Percentiles rank a stretch among this genome's conserved stretches.
phyloP scores from a whole-genome alignment of 2,113 vertebrate genomes.

The Platysternon megacephalum region DNA sequence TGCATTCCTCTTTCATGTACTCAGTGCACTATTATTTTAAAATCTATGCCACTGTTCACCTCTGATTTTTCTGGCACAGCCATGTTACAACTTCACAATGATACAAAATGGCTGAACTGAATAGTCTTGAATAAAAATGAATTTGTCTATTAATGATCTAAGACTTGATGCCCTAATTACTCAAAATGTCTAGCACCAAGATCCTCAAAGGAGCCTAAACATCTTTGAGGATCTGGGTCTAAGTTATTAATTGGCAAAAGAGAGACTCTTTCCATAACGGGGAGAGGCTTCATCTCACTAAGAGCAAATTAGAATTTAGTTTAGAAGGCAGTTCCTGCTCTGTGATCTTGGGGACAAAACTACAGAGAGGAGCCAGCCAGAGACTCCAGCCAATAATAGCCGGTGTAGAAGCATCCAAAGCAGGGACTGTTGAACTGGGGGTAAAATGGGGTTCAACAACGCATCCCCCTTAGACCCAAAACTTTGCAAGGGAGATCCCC shows the following conservation, averaged over 20 bases:
- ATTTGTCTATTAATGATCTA: neutral
- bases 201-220: neutral
- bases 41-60: neutral
- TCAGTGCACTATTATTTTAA: neutral
- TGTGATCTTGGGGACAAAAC: neutral
- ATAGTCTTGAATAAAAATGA: neutral
- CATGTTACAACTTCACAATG: neutral
- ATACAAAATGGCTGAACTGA: neutral
- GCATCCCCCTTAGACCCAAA: neutral
- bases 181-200: neutral
- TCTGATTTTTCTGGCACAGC: neutral
- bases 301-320: neutral
- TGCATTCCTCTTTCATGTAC: neutral
- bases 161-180: neutral
- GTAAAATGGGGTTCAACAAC: neutral
- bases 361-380: accelerated
- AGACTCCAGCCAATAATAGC: neutral
- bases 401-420: neutral
- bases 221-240: neutral
- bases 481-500: neutral
- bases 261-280: neutral
- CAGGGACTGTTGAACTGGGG: neutral
- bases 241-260: neutral
- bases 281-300: neutral
- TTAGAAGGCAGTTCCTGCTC: accelerated